A percentile compares a stretch with the other conserved stretches of the same genome.
Conservation (phyloP, 2,888 invertebrate genomes). For the Stenolophus ochropezus region DNA sequence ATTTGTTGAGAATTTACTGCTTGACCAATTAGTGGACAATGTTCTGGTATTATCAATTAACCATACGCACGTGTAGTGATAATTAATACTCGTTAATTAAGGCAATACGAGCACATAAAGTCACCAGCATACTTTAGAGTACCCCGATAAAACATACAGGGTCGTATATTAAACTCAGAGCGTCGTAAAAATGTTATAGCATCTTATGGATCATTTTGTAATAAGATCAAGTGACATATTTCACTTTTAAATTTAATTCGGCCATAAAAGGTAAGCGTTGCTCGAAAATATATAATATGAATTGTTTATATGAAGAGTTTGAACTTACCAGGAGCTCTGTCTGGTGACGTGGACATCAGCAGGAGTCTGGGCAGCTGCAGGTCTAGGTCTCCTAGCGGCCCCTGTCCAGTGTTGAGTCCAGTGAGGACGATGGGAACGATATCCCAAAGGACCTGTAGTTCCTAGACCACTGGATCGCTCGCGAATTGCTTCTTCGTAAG, state of each 20-base stretch:
- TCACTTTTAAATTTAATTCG: background rate
- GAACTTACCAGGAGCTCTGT: constrained; percentile 72
- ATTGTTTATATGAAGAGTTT: too few relatives aligned
- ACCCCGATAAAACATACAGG: background rate
- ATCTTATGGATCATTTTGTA: constrained; percentile 2
- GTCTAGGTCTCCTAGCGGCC: constrained; percentile 67
- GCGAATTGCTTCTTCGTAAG: constrained; percentile 75
- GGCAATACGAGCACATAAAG: constrained; percentile 25
- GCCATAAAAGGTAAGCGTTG: background rate
- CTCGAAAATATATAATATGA: background rate
- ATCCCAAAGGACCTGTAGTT: constrained; percentile 64
- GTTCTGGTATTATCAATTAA: constrained; percentile 68
- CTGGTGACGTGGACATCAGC: constrained; percentile 69
- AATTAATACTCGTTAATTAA: constrained; percentile 66
- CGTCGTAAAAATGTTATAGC: background rate
- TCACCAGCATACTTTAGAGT: constrained; percentile 2
- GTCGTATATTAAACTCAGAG: background rate
- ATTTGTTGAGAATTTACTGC: background rate
- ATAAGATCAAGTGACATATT: background rate
- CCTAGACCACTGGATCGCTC: constrained; percentile 66
- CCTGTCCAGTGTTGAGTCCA: constrained; percentile 69
- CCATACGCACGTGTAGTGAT: constrained; percentile 69
- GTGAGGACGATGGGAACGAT: constrained; percentile 69
- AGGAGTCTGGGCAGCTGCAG: constrained; percentile 67
- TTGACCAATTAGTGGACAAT: constrained; percentile 39